Evolutionary conservation across 2,888 invertebrate species (phyloP).

Genomic region (Phengaris arion): DNA sequence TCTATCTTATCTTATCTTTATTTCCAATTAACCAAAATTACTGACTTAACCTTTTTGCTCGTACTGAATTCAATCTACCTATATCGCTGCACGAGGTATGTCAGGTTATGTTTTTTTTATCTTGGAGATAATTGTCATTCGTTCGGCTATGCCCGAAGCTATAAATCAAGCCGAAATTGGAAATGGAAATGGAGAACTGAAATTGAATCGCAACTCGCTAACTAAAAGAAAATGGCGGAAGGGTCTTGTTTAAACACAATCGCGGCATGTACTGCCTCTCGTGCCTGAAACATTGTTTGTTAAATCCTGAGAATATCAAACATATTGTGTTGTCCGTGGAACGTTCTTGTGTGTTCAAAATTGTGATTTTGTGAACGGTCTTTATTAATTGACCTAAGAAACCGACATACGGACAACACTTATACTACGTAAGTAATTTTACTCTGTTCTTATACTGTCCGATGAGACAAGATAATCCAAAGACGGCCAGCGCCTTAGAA

Average conservation of each 20-base stretch:
- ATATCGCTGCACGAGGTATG: neutral
- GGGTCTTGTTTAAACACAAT: slow-evolving; percentile 16
- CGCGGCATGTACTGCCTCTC: neutral
- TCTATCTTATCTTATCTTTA: no score
- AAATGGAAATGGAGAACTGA: slow-evolving; percentile 3
- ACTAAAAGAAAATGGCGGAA: neutral
- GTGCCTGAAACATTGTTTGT: neutral
- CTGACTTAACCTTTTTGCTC: neutral
- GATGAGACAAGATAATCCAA: no score
- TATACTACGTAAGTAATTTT: no score
- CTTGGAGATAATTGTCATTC: neutral
- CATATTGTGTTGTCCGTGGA: neutral
- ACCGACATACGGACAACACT: no score
- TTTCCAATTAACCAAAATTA: no score
- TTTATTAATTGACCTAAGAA: no score
- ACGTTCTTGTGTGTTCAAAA: neutral
- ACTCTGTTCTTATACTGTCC: no score
- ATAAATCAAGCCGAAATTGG: neutral
- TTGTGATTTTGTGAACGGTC: neutral
- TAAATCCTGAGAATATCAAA: neutral
- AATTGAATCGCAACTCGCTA: neutral
- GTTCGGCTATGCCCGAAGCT: neutral
- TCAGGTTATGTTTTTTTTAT: neutral
- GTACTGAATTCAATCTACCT: neutral
- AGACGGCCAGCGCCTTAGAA: no score